These are phyloP conservation scores for Tetragonisca angustula DNA, from an alignment of 2,888 invertebrate genomes.

Conservation along the genomic window DNA sequence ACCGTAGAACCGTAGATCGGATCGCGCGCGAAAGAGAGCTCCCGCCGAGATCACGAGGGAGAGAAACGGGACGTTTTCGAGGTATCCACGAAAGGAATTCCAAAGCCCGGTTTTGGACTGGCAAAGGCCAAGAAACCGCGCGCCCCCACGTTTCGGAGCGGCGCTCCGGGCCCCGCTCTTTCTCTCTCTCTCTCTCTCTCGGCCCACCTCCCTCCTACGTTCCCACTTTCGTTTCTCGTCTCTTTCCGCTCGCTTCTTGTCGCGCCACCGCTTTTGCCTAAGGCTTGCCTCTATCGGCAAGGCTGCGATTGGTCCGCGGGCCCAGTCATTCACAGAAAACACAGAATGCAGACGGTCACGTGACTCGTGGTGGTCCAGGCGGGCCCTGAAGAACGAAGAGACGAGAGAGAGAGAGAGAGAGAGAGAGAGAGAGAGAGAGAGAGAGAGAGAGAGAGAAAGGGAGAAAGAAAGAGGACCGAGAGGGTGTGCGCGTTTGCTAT, in stretches of 20 bases:
- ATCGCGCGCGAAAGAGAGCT: slow-evolving; percentile 31
- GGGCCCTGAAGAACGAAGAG: slow-evolving; percentile 34
- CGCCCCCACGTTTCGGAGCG: slow-evolving; percentile 57
- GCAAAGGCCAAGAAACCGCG: slow-evolving; percentile 68
- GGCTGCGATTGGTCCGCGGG: slow-evolving; percentile 71
- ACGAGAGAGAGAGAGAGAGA: not conserved
- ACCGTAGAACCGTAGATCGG: slow-evolving; percentile 35
- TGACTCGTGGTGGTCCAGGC: slow-evolving; percentile 61
- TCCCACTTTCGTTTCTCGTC: not conserved
- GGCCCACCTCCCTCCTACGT: too few species aligned
- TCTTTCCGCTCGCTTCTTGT: slow-evolving; percentile 46
- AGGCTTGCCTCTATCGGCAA: slow-evolving; percentile 63
- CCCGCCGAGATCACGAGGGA: slow-evolving; percentile 29
- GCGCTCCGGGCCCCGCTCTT: slow-evolving; percentile 44
- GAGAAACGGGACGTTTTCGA: slow-evolving; percentile 45
- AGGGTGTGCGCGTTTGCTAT: slow-evolving; percentile 63
- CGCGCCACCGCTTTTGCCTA: slow-evolving; percentile 62
- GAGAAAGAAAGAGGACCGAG: slow-evolving; percentile 42
- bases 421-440: not conserved
- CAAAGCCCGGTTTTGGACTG: slow-evolving; percentile 78
- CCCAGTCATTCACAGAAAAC: slow-evolving; percentile 83
- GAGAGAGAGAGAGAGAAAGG: not conserved
- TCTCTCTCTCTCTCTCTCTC: slow-evolving; percentile 35
- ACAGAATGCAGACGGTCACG: slow-evolving; percentile 79
- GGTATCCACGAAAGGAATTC: slow-evolving; percentile 76